Percentiles rank a stretch among this genome's conserved stretches.
Conservation (phyloP, 2,888 invertebrate genomes). For the Drosophila anceps region DNA sequence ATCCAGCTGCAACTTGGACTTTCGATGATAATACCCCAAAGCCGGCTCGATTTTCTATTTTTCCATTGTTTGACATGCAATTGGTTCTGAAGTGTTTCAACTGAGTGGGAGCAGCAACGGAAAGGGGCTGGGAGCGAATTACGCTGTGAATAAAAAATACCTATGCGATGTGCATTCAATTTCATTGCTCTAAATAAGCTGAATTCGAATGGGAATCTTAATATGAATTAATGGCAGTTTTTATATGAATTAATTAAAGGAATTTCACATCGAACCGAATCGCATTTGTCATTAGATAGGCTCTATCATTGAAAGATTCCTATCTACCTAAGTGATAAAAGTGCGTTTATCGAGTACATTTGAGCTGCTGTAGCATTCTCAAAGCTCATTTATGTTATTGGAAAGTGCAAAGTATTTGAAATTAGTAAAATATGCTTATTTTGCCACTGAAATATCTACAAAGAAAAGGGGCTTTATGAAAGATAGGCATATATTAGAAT, state of each 20-base stretch:
- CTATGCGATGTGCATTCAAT: not conserved
- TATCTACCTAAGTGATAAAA: not conserved
- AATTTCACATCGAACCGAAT: not conserved
- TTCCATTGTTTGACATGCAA: slow-evolving; percentile 13
- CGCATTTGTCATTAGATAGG: not conserved
- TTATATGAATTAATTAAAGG: not conserved
- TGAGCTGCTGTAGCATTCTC: not conserved
- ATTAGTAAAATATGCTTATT: too few relatives aligned
- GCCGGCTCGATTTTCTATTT: not conserved
- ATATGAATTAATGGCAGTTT: not conserved
- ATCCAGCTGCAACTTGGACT: slow-evolving; percentile 30
- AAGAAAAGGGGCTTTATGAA: too few relatives aligned
- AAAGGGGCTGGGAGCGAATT: not conserved
- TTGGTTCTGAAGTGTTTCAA: slow-evolving; percentile 1
- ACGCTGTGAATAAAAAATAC: not conserved
- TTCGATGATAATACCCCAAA: slow-evolving; percentile 13
- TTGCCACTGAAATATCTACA: too few relatives aligned
- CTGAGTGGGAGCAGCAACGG: not conserved
- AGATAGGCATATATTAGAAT: too few relatives aligned
- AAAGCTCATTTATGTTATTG: too few relatives aligned
- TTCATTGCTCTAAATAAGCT: not conserved
- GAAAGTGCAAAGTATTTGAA: too few relatives aligned
- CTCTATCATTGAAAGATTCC: not conserved
- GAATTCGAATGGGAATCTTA: not conserved
- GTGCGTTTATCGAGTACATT: not conserved